phyloP scores from a whole-genome alignment of 2,888 invertebrate species.

The Therioaphis trifolii region DNA sequence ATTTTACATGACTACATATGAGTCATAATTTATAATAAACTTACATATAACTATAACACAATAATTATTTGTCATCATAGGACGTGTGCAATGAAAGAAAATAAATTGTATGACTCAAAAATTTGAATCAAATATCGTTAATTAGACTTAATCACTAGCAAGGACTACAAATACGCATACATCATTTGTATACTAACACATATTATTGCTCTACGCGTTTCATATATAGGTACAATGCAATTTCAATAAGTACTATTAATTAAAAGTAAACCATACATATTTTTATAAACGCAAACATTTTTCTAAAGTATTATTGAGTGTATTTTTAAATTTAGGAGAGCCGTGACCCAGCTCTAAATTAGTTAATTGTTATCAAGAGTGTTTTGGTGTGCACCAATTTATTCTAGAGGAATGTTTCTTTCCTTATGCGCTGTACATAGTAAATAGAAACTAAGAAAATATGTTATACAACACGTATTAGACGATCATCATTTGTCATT shows the following conservation, averaged over 20 bases:
- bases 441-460: not conserved
- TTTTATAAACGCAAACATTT: not conserved
- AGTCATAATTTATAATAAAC: constrained; percentile 14
- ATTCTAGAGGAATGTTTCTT: constrained; percentile 47
- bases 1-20: not conserved
- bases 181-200: too few species aligned
- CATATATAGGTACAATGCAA: too few species aligned
- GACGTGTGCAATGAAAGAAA: not conserved
- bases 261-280: constrained; percentile 1
- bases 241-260: not conserved
- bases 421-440: not conserved
- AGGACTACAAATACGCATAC: not conserved
- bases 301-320: not conserved
- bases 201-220: too few species aligned
- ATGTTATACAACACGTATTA: not conserved
- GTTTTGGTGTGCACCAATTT: constrained; percentile 17
- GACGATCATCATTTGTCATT: constrained; percentile 33
- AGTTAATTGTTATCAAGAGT: constrained; percentile 30
- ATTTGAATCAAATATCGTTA: constrained; percentile 46
- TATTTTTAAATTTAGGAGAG: constrained; percentile 2
- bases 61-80: not conserved
- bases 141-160: constrained; percentile 43
- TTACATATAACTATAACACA: not conserved
- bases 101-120: not conserved
- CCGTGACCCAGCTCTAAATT: constrained; percentile 42